Evolutionary conservation across 2,797 vertebrate species (phyloP), one percentile per base, ranked within the genome.

Genomic region (Huso huso): DNA sequence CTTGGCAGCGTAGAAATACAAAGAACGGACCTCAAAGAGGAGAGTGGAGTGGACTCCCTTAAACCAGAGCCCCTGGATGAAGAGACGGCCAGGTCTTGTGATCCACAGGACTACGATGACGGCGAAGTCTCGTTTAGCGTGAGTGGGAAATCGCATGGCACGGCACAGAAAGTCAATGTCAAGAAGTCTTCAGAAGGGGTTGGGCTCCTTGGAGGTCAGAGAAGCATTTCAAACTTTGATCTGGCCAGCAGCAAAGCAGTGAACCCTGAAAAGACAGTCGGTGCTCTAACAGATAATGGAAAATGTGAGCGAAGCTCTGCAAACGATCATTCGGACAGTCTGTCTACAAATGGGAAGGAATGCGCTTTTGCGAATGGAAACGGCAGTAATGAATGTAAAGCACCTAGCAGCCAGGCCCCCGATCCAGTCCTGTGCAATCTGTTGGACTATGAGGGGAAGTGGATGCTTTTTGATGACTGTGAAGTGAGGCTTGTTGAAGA

Each of bases 381-480:
- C 1, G 13, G 10, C 0, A 75, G 74, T 57, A 70, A 4, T 70
- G 68, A 69, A 9, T 68, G 8, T 11, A 65, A 6, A 55, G 58
- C 58, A 69, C 64, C 15, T 68, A 65, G 51, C 12, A 66, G 2
- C 61, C 76, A 66, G 65, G 69, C 74, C 59, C 51, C 68, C 10
- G 75, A 77, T 71, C 75, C 72, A 51, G 83, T 81, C 10, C 51
- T 82, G 48, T 77, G 63, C 75, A 88, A 79, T 78, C 89, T 99
- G 48, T 86, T 86, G 62, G 87, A 93, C 63, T 99, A 93, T 0
- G 94, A 99, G 75, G 95, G 94, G 0, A 97, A 96, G 69, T 99
- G 97, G 97, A 73, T 99, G 85, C 89, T 97, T 71, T 99, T 99
- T 12, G 96, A 99, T 18, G 95, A 99, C 75, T 97, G 94, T 0